A percentile compares a stretch with the other conserved stretches of the same genome.
phyloP scores from a whole-genome alignment of 2,797 vertebrate genomes.

The Acropternis orthonyx region DNA sequence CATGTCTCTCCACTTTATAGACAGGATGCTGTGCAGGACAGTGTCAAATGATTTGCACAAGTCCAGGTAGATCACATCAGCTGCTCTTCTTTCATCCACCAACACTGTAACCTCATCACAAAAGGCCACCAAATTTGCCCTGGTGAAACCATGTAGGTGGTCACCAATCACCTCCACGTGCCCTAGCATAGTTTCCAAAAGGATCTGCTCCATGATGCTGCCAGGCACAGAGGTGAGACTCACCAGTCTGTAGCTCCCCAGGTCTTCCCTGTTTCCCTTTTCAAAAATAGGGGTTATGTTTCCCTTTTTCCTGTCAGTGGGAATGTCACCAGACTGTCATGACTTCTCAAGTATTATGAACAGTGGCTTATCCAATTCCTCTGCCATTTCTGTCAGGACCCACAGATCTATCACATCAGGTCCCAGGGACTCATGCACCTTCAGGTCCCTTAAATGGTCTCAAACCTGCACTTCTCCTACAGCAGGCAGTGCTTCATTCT shows the following conservation, averaged over 20 bases:
- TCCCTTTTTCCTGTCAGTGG: background rate
- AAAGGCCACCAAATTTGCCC: background rate
- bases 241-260: background rate
- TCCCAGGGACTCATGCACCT: background rate
- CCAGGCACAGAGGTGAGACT: background rate
- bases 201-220: background rate
- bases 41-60: too few species aligned
- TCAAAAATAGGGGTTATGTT: fast-evolving
- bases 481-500: background rate
- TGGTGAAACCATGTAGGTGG: background rate
- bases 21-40: too few species aligned
- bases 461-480: background rate
- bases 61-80: background rate
- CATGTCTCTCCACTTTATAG: too few species aligned
- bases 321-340: background rate
- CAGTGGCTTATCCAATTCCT: background rate
- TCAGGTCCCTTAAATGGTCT: background rate
- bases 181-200: background rate
- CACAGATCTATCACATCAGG: background rate
- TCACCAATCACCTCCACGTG: background rate
- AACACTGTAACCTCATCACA: background rate
- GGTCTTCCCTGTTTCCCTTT: background rate
- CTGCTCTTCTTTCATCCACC: background rate
- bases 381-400: background rate
- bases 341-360: background rate